Percentiles rank a stretch among this genome's conserved stretches.
Conservation (phyloP, 2,888 invertebrate genomes). For the Sminthurinus aureus region DNA sequence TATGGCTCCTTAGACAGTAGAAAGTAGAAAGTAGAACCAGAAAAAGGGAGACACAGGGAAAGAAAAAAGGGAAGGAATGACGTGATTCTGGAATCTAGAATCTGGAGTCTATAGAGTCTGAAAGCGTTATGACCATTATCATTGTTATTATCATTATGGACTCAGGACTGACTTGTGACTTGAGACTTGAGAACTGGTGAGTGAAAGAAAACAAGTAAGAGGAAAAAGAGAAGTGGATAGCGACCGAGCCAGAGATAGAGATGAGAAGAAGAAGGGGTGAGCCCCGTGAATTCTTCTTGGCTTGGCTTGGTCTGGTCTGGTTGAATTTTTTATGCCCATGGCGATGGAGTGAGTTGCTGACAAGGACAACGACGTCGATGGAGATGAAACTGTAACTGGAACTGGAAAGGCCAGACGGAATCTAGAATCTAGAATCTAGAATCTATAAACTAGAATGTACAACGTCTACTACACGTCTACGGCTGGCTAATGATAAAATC, state of each 20-base stretch:
- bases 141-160: no score
- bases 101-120: no score
- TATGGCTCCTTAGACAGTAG: not conserved
- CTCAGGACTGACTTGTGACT: not conserved
- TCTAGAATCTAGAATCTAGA: no score
- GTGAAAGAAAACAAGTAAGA: not conserved
- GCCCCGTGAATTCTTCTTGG: not conserved
- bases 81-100: not conserved
- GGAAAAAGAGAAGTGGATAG: not conserved
- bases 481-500: slow-evolving; percentile 15
- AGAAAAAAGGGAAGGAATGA: not conserved
- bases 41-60: not conserved
- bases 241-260: no score
- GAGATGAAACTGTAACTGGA: no score
- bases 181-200: not conserved
- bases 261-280: not conserved
- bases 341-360: not conserved
- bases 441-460: no score
- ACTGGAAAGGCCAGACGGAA: no score
- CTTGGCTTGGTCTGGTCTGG: not conserved
- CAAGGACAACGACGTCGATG: no score
- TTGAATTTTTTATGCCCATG: not conserved
- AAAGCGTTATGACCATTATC: not conserved
- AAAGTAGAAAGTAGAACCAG: not conserved
- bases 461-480: no score